A percentile compares a stretch with the other conserved stretches of the same genome.
Conservation (phyloP, 2,113 vertebrate genomes). For the Rhinoptilus africanus region DNA sequence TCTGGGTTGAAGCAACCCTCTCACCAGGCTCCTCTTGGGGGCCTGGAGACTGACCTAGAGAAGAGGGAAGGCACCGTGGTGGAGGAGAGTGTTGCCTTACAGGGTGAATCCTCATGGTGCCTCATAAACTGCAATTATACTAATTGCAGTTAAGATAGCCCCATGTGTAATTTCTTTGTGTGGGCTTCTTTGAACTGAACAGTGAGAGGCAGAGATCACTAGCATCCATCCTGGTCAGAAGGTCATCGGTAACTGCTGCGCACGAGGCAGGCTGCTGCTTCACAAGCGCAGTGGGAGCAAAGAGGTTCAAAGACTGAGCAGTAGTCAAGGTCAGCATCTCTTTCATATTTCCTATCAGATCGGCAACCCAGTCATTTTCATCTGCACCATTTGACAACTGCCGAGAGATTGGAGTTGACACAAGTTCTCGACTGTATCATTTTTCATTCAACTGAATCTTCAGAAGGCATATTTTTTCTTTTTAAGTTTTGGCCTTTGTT, state of each 20-base stretch:
- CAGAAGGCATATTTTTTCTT: not conserved
- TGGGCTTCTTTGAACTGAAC: not conserved
- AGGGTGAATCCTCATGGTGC: fast-evolving
- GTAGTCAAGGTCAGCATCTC: not conserved
- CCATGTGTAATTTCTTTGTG: not conserved
- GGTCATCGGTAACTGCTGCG: not conserved
- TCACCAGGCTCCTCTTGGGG: not conserved
- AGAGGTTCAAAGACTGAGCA: not conserved
- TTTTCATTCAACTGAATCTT: not conserved
- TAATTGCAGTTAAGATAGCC: not conserved
- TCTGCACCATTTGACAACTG: not conserved
- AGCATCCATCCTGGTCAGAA: not conserved
- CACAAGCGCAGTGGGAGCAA: not conserved
- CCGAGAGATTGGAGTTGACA: not conserved
- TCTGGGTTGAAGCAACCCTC: not conserved
- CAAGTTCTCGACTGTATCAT: not conserved
- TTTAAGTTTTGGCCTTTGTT: not conserved
- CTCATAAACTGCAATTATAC: not conserved
- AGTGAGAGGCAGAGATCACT: fast-evolving
- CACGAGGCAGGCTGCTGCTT: not conserved
- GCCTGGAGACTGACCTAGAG: not conserved
- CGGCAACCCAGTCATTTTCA: not conserved
- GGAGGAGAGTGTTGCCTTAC: not conserved
- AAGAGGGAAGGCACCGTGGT: fast-evolving
- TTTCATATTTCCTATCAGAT: not conserved